phyloP scores from a whole-genome alignment of 2,113 vertebrate genomes.

The Antechinus stuartii region DNA sequence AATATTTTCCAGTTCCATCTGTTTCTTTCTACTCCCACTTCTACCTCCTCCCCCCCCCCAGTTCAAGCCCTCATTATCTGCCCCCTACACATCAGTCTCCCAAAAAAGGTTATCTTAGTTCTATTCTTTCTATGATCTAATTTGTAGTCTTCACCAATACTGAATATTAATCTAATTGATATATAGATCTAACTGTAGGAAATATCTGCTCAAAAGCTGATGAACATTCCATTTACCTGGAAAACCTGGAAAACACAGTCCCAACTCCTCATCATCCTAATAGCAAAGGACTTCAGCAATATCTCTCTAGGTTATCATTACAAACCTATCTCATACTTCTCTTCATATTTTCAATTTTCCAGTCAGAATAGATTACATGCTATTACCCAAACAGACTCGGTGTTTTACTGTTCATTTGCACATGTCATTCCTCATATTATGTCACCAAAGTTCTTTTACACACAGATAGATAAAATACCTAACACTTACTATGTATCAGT shows the following conservation, averaged over 20 bases:
- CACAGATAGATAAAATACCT: background rate
- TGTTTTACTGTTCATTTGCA: background rate
- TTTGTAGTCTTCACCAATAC: background rate
- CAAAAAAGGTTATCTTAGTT: background rate
- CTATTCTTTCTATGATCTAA: background rate
- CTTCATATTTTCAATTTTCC: background rate
- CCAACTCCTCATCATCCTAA: background rate
- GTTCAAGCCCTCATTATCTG: background rate
- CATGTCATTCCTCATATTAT: background rate
- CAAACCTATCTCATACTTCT: background rate
- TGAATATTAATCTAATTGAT: background rate
- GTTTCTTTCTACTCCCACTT: background rate
- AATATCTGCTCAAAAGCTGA: background rate
- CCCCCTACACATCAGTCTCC: background rate
- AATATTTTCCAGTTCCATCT: background rate
- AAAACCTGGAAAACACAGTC: background rate
- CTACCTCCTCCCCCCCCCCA: background rate
- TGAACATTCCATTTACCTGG: background rate
- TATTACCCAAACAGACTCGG: background rate
- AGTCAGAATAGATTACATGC: background rate
- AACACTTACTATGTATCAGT: background rate
- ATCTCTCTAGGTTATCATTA: background rate
- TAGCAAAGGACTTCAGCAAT: background rate
- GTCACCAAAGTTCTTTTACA: background rate
- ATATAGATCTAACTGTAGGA: background rate